Evolutionary conservation across 2,797 vertebrate species (phyloP).

Genomic region (Meriones psammophilus): DNA sequence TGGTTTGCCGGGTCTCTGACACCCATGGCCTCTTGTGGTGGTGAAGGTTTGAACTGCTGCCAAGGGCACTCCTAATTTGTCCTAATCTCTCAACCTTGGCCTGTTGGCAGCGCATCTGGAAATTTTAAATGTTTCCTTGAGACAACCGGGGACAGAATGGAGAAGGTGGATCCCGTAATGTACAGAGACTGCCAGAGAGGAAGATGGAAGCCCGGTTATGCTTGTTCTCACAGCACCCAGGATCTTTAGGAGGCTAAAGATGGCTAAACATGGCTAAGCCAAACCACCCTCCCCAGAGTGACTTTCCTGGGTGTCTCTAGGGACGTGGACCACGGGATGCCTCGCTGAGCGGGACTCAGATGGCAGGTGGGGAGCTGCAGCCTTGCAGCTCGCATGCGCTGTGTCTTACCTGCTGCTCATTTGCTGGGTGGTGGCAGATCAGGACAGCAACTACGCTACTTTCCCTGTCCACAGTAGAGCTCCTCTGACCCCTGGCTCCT

Average conservation of each 20-base stretch:
- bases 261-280: not conserved
- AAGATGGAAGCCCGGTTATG: not conserved
- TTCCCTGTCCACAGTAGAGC: not conserved
- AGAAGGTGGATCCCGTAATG: not conserved
- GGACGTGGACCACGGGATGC: not conserved
- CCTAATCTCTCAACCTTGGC: not conserved
- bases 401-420: not conserved
- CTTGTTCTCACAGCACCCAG: not conserved
- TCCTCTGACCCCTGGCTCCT: not conserved
- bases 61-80: slow-evolving; percentile 8
- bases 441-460: not conserved
- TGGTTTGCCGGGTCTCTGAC: not conserved
- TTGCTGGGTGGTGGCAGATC: not conserved
- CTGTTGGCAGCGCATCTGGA: not conserved
- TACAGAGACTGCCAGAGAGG: not conserved
- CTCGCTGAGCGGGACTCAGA: not conserved
- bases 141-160: not conserved
- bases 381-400: not conserved
- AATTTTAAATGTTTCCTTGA: not conserved
- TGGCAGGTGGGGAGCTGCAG: not conserved
- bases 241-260: not conserved
- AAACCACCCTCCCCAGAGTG: not conserved
- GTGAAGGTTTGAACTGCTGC: not conserved
- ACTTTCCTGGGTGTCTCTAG: not conserved
- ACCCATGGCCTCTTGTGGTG: not conserved